Conservation (phyloP, 2,888 invertebrate genomes). For the Microctonus brassicae region DNA sequence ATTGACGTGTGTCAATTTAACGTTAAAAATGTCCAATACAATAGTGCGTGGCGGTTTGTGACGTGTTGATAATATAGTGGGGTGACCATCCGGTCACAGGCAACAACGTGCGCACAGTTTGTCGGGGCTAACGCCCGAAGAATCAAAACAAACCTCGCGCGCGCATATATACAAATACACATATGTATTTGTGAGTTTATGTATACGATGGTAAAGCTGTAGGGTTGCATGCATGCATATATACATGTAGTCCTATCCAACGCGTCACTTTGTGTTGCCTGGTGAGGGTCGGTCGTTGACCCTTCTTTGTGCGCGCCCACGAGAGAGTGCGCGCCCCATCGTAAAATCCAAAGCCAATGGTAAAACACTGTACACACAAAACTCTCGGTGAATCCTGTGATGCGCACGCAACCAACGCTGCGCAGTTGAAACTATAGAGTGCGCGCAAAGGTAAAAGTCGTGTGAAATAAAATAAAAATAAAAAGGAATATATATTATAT, state of each 20-base stretch:
- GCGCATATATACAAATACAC: slow-evolving; percentile 41
- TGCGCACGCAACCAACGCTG: slow-evolving; percentile 19
- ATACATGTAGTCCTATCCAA: slow-evolving; percentile 45
- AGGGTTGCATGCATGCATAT: slow-evolving; percentile 44
- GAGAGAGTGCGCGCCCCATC: slow-evolving; percentile 50
- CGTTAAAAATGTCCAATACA: neutral
- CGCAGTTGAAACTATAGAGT: neutral
- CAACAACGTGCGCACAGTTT: slow-evolving; percentile 48
- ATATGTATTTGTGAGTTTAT: neutral
- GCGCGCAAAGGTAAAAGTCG: slow-evolving; percentile 5
- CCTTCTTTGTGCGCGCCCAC: slow-evolving; percentile 61
- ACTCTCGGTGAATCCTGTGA: neutral
- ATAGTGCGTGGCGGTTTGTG: slow-evolving; percentile 13
- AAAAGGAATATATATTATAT: no score
- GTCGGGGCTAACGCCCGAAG: slow-evolving; percentile 68
- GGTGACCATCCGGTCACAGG: slow-evolving; percentile 24
- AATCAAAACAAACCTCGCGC: slow-evolving; percentile 69
- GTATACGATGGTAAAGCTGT: neutral
- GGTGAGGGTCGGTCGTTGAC: slow-evolving; percentile 70
- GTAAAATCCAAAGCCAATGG: slow-evolving; percentile 23
- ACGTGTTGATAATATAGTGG: slow-evolving; percentile 6
- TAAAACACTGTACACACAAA: neutral
- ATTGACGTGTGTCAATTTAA: no score
- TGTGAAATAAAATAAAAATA: neutral
- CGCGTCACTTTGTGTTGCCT: slow-evolving; percentile 63